Base-by-base conservation (phyloP, 2,113 vertebrate species). In the Strix aluco region DNA sequence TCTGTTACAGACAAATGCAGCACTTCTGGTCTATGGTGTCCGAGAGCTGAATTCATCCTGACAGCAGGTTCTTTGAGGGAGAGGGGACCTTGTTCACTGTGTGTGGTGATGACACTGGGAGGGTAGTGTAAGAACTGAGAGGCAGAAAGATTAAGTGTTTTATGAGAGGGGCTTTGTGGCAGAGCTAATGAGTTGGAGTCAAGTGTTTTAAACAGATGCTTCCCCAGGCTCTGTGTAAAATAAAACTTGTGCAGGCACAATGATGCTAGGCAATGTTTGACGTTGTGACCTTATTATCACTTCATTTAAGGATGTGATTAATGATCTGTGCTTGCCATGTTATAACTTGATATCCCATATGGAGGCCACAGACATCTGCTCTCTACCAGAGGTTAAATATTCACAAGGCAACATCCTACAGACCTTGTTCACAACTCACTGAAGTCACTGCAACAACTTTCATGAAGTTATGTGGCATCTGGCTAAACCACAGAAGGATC, bases 251-350 rank as follows among this genome's bases (percentile, higher is more conserved):
- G 72, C 65, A 81, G 80, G 77, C 83, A 92, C 91, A 61, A 11
- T 19, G 83, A 84, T 86, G 91, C 75, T 71, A 92, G 83, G 94
- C n/a, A 81, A 18, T 72, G 69, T 69, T 71, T 95, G 91, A 95
- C 34, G 77, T 78, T 86, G 86, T 96, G 93, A 92, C 95, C 96
- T 96, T 96, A 84, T 26, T 81, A 57, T 36, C 69, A 38, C 89
- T 96, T 84, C 59, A 54, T 85, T 94, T 92, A 74, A 92, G 93
- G 84, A 54, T 87, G 89, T 91, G 89, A 94, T 96, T 91, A 86
- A 92, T 63, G 93, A 59, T n/a, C 86, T 96, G 52, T 52, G 69
- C 80, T 92, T 92, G 93, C 72, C 73, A 25, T 57, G 65, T 72
- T 44, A 67, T 32, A 94, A 94, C 77, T 27, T 75, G 93, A 96